A percentile compares a stretch with the other conserved stretches of the same genome.
Evolutionary conservation across 2,797 vertebrate genomes (phyloP).

Genomic region (Megalops cyprinoides): DNA sequence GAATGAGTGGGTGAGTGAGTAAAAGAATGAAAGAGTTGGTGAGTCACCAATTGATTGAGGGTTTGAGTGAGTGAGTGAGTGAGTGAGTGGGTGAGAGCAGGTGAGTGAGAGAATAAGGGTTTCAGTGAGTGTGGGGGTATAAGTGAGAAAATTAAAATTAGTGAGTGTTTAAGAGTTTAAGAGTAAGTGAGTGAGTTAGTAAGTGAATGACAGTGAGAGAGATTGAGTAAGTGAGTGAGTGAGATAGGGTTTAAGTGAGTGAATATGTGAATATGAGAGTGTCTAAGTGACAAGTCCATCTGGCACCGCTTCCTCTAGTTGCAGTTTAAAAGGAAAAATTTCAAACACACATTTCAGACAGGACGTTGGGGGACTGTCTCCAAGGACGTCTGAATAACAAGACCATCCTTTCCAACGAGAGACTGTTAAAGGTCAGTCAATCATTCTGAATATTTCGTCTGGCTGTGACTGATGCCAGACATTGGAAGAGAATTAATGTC

Average conservation of each 20-base stretch:
- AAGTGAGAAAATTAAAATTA: too few relatives aligned
- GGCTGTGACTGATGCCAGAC: background rate
- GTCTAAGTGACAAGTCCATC: background rate
- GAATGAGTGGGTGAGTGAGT: background rate
- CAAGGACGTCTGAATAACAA: background rate
- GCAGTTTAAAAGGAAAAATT: background rate
- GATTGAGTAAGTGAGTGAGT: background rate
- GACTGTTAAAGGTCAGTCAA: conserved; percentile 26
- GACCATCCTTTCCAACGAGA: background rate
- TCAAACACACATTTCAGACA: background rate
- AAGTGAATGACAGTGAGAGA: background rate
- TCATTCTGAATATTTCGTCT: conserved; percentile 20
- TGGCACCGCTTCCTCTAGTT: too few relatives aligned
- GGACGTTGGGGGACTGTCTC: background rate
- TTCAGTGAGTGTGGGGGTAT: background rate
- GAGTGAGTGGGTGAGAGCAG: background rate
- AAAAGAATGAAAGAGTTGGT: background rate
- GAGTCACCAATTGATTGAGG: background rate
- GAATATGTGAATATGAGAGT: background rate
- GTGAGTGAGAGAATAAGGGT: background rate
- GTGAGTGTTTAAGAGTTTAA: too few relatives aligned
- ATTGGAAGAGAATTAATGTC: background rate
- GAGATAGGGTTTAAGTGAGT: background rate
- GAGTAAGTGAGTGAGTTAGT: background rate
- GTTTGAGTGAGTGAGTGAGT: background rate